Evolutionary conservation across 92 coral and sea anemone species (phyloP), one percentile per base, ranked within the genome.

Genomic region (Palythoa grandis): DNA sequence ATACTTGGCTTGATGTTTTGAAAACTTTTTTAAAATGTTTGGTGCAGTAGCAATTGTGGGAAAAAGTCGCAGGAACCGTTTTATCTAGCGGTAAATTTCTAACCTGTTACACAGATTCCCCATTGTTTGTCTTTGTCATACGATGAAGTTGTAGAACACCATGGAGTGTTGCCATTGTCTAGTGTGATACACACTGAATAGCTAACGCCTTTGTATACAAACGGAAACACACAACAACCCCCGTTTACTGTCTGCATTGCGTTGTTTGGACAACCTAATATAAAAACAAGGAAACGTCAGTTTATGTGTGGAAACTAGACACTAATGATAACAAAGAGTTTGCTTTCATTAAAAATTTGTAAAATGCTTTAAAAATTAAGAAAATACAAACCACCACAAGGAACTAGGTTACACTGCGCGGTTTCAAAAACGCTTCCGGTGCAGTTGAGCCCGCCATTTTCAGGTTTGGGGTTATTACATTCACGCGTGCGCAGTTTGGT

Each of bases 371-470:
- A 24, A 66, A 19, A 66, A 20, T 66, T 22, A 3, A 54, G 0
- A 39, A 39, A 75, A 53, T 0, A 66, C 74, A 14, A 39, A 80
- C 86, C 90, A 35, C 48, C 77, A 20, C 97, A 93, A 9, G 94
- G 93, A 43, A 58, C 87, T 16, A 89, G 70, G 69, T 86, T 91
- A 71, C 98, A 96, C 4, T 91, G 87, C 12, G 86, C 90, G 20
- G 92, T 90, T 82, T 96, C 98, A 52, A 96, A 92, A 16, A 89
- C 90, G 69, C 88, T 71, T 29, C 94, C 98, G 8, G 95, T 88
- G 83, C 98, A 96, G 77, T 96, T 92, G 24, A 95, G 88, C 35
- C 98, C 98, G 71, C 95, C 95, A 50, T 91, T 96, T 40, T 89
- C 92, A 9, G 98, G 95, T 54, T 85, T 88, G 2, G 98, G 98